Base-by-base conservation (phyloP, 2,888 invertebrate genomes). In the Bhutanitis thaidina region DNA sequence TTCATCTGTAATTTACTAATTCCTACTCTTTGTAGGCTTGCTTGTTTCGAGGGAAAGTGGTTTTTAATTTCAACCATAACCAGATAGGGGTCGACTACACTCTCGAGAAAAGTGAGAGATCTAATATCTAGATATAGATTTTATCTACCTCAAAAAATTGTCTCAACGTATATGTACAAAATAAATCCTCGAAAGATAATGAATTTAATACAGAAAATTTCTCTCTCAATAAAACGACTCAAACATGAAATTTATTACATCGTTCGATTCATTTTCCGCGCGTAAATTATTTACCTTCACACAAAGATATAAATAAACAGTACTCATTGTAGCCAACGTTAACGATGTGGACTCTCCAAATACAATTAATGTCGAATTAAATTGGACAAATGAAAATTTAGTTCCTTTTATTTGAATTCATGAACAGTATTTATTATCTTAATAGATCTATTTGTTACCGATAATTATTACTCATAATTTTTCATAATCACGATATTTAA, bases 361-460 rank as follows among this genome's bases (percentile, higher is more conserved):
- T 36, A 48, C 34, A 48, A 48, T 48, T 16, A 36, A 29, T 29
- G 36, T 36, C 29, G 36, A 43, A 35, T 49, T 36, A 48, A 48
- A 40, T 48, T 16, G 15, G 27, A 10, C 25, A 30, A 49, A 41
- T 49, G 29, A 29, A 29, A 48, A 41, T 47, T 40, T n/a, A 38
- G 16, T 15, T 46, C 14, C 20, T 35, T 20, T 45, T 30, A 35
- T 45, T 27, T 14, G 13, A 44, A 15, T 12, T 13, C 12, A 2
- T 40, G 12, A 29, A 40, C 25, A 7, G 35, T 13, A 13, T 35
- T 35, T 14, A 14, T 35, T 35, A 7, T 7, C 7, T 14, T 35
- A 35, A 35, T 35, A 35, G n/a, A 12, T 13, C 35, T 13, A 35
- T 35, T 35, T 13, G 8, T 35, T 5, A 35, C n/a, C 41, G 2